Conservation (phyloP, 2,113 vertebrate genomes). For the Ictidomys tridecemlineatus region DNA sequence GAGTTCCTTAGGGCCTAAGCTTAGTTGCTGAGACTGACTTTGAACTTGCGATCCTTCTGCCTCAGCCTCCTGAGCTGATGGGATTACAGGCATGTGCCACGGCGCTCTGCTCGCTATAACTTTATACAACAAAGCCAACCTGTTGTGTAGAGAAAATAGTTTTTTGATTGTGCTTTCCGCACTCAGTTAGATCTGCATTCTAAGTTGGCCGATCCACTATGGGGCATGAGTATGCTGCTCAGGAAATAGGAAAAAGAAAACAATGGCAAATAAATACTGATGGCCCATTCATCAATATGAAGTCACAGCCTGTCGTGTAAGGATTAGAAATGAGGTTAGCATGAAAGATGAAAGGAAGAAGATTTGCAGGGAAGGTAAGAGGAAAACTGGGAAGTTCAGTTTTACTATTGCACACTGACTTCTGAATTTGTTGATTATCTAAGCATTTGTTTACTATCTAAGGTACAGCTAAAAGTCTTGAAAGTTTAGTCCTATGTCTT, state of each 20-base stretch:
- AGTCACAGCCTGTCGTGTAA: neutral
- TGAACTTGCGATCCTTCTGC: no score
- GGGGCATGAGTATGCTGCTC: constrained; percentile 54
- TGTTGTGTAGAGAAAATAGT: constrained; percentile 49
- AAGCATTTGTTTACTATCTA: neutral
- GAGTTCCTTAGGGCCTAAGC: no score
- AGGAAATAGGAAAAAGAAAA: neutral
- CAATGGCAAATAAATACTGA: neutral
- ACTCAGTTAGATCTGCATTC: constrained; percentile 69
- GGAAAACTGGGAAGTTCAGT: neutral
- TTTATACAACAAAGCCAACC: neutral
- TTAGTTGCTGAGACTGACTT: no score
- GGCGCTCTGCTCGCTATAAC: neutral
- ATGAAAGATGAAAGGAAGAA: neutral
- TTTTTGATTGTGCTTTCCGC: constrained; percentile 75
- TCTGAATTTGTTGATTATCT: constrained; percentile 25
- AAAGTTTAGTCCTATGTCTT: neutral
- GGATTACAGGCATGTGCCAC: no score
- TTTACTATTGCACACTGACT: neutral
- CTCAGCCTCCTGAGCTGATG: no score
- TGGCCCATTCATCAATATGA: neutral
- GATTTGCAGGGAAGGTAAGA: neutral
- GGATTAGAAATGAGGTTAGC: neutral
- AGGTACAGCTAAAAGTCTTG: neutral
- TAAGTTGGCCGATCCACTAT: constrained; percentile 45